phyloP scores from a whole-genome alignment of 1,140 invertebrate species.

The Drosophila pseudoobscura region DNA sequence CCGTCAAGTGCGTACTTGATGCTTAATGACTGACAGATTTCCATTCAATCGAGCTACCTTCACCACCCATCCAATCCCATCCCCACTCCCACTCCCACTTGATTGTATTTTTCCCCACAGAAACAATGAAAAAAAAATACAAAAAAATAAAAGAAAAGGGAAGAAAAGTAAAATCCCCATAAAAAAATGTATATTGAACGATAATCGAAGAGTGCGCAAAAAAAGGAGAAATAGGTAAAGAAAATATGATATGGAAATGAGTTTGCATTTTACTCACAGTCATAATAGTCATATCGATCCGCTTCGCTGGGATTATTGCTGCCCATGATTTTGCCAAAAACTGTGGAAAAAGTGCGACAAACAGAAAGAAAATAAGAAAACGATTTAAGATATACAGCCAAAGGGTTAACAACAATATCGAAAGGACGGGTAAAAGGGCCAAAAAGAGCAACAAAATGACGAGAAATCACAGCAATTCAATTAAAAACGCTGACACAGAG shows the following conservation, averaged over 20 bases:
- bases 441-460: constrained; percentile 26
- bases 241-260: constrained; percentile 44
- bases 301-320: constrained; percentile 80
- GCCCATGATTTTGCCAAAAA: constrained; percentile 82
- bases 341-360: constrained; percentile 43
- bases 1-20: constrained; percentile 11
- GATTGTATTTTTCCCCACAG: neutral
- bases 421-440: neutral
- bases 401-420: constrained; percentile 37
- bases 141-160: neutral
- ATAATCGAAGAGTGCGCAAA: constrained; percentile 8
- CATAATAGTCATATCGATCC: constrained; percentile 80
- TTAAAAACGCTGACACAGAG: constrained; percentile 54
- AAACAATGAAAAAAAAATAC: constrained; percentile 4
- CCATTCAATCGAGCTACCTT: neutral
- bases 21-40: constrained; percentile 16
- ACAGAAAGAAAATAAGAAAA: constrained; percentile 11
- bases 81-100: too few relatives aligned
- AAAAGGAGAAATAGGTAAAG: constrained; percentile 1
- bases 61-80: too few relatives aligned
- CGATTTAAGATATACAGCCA: constrained; percentile 41
- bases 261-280: constrained; percentile 71
- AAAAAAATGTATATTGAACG: constrained; percentile 5
- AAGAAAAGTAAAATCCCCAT: neutral
- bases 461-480: constrained; percentile 60